Percentiles rank a stretch among this genome's conserved stretches.
These are phyloP conservation scores for Periophthalmodon schlosseri DNA, from an alignment of 2,113 vertebrate species.

Conservation along the genomic window DNA sequence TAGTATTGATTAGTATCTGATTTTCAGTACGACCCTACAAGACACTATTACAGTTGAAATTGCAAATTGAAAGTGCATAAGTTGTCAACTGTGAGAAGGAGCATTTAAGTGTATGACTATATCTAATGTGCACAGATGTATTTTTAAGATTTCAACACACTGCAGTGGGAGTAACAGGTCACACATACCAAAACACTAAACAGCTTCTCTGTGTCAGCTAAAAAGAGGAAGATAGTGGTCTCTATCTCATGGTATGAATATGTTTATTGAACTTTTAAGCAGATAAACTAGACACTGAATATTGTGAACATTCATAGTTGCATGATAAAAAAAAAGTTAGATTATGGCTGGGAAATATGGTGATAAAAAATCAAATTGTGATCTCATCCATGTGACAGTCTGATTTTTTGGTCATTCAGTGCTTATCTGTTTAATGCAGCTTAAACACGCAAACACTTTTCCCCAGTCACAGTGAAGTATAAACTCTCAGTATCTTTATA, in stretches of 20 bases:
- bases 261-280: not conserved
- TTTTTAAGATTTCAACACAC: not conserved
- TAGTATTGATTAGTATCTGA: no score
- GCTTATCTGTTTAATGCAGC: no score
- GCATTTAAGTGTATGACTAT: not conserved
- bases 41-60: no score
- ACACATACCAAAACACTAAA: not conserved
- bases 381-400: no score
- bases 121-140: not conserved
- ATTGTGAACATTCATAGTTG: not conserved
- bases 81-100: not conserved
- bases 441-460: no score
- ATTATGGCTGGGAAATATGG: no score
- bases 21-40: no score
- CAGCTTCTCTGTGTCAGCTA: not conserved
- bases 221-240: not conserved
- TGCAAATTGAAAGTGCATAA: not conserved
- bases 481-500: no score
- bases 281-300: not conserved
- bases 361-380: no score
- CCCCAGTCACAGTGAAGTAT: no score
- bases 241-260: not conserved
- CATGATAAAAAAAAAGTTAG: no score
- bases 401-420: no score
- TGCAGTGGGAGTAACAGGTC: not conserved